Evolutionary conservation across 2,113 vertebrate genomes (phyloP).

Genomic region (Recurvirostra avosetta): DNA sequence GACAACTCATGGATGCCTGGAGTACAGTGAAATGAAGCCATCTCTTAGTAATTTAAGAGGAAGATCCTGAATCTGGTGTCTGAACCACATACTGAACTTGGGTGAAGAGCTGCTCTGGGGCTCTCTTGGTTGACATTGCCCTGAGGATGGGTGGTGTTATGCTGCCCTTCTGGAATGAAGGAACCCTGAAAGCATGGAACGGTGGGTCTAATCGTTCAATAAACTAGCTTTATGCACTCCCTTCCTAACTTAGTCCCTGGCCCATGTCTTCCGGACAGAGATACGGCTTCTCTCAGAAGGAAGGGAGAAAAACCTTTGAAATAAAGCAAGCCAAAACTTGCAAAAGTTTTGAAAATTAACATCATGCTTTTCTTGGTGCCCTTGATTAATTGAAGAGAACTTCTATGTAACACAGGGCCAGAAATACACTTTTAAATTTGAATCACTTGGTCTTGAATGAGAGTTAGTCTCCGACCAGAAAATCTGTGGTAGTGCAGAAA

Average conservation of each 20-base stretch:
- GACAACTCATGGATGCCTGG: background rate
- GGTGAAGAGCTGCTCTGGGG: background rate
- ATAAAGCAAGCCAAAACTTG: background rate
- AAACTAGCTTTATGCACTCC: background rate
- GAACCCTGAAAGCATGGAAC: background rate
- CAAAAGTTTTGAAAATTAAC: background rate
- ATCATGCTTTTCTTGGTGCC: background rate
- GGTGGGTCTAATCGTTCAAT: background rate
- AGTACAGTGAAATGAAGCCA: background rate
- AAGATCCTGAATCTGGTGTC: background rate
- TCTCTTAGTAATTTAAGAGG: background rate
- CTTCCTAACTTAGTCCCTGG: background rate
- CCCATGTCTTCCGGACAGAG: background rate
- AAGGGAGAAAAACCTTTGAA: background rate
- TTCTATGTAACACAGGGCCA: background rate
- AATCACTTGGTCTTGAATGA: background rate
- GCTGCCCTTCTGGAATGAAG: background rate
- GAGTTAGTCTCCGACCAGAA: background rate
- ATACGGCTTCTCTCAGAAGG: background rate
- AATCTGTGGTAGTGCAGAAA: background rate
- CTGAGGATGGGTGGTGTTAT: background rate
- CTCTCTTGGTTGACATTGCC: background rate
- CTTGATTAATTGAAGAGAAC: background rate
- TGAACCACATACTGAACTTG: background rate
- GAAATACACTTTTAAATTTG: background rate